phyloP scores from a whole-genome alignment of 2,113 vertebrate genomes.

The Scomber scombrus region DNA sequence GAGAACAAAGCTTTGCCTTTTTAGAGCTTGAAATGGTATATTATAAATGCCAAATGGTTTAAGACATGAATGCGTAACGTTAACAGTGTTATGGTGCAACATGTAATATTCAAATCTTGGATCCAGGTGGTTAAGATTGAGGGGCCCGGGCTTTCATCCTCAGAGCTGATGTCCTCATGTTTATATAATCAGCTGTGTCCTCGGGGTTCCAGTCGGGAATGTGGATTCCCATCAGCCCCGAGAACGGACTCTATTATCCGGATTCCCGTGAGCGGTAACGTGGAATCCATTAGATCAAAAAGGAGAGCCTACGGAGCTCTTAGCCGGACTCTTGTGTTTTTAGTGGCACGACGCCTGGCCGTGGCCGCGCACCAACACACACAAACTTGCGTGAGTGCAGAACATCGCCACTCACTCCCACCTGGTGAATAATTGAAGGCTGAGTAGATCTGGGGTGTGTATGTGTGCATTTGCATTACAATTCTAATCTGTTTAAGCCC shows the following conservation, averaged over 20 bases:
- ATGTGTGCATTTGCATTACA: not conserved
- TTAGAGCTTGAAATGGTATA: too few relatives aligned
- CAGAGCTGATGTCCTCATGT: not conserved
- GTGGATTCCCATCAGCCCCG: not conserved
- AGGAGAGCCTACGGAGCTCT: not conserved
- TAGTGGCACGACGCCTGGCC: not conserved
- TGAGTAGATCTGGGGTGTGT: not conserved
- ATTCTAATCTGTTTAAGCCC: not conserved
- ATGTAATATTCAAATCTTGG: not conserved
- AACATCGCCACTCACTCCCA: constrained; percentile 28
- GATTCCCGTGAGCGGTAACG: constrained; percentile 11
- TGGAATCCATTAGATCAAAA: constrained; percentile 18
- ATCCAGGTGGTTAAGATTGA: not conserved
- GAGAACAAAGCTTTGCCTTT: too few relatives aligned
- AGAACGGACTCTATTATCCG: constrained; percentile 7
- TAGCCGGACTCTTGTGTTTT: constrained; percentile 11
- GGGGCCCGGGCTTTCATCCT: not conserved
- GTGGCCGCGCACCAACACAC: not conserved
- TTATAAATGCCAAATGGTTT: too few relatives aligned
- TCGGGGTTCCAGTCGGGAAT: constrained; percentile 14
- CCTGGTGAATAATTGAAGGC: constrained; percentile 71
- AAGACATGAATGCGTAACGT: too few relatives aligned
- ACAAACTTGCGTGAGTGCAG: constrained; percentile 12
- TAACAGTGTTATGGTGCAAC: not conserved
- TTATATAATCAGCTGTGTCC: constrained; percentile 21